Evolutionary conservation across 2,113 vertebrate species (phyloP).

Genomic region (Morone saxatilis): DNA sequence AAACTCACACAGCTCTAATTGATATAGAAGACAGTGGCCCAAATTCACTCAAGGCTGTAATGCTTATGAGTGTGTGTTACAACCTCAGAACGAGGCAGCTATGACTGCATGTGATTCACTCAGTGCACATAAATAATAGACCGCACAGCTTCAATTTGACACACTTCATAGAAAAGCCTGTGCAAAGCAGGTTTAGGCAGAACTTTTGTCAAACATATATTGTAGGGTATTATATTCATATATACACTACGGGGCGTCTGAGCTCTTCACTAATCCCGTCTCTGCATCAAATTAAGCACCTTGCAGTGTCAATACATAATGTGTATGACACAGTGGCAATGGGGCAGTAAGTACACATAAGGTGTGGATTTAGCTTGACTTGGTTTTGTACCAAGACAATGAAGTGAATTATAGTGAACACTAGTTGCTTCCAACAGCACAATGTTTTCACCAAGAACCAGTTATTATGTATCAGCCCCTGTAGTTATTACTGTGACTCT

Average conservation of each 20-base stretch:
- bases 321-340: slow-evolving; percentile 22
- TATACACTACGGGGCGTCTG: slow-evolving; percentile 4
- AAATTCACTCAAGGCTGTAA: slow-evolving; percentile 65
- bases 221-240: slow-evolving; percentile 34
- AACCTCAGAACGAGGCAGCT: slow-evolving; percentile 26
- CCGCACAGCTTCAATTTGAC: slow-evolving; percentile 56
- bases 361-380: slow-evolving; percentile 42
- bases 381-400: slow-evolving; percentile 37
- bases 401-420: slow-evolving; percentile 32
- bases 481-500: slow-evolving; percentile 2
- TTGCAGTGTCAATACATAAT: slow-evolving; percentile 22
- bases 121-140: slow-evolving; percentile 58
- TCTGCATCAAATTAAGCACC: slow-evolving; percentile 49
- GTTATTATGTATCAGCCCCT: background rate
- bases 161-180: slow-evolving; percentile 51
- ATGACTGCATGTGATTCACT: slow-evolving; percentile 46
- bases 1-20: slow-evolving; percentile 67
- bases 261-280: slow-evolving; percentile 57
- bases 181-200: slow-evolving; percentile 55
- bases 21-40: slow-evolving; percentile 64
- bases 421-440: background rate
- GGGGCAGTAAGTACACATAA: slow-evolving; percentile 40
- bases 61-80: slow-evolving; percentile 41
- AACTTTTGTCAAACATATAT: slow-evolving; percentile 57
- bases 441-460: slow-evolving; percentile 1